Evolutionary conservation across 1,140 invertebrate species (phyloP).

Genomic region (Pseudomyrmex sp.): DNA sequence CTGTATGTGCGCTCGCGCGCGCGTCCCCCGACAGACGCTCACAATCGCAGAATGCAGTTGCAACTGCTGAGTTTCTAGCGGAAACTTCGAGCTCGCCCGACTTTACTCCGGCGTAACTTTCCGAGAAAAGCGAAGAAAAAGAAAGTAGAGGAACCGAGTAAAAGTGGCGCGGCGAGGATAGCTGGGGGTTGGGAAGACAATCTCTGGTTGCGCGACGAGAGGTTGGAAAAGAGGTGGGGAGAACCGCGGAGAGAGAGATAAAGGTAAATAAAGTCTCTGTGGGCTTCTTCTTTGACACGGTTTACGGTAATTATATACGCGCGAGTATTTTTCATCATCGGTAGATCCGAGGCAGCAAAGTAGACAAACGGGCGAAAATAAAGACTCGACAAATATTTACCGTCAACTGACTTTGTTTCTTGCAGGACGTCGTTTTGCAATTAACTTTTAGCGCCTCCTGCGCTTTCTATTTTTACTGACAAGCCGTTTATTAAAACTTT

Average conservation of each 20-base stretch:
- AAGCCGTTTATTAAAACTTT: background rate
- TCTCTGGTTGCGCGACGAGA: conserved; percentile 27
- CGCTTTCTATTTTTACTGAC: background rate
- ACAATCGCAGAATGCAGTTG: conserved; percentile 58
- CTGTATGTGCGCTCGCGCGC: conserved; percentile 35
- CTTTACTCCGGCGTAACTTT: conserved; percentile 51
- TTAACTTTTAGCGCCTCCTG: background rate
- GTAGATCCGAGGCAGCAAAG: background rate
- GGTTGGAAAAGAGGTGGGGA: background rate
- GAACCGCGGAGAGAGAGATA: conserved; percentile 3
- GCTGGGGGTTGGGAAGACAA: conserved; percentile 5
- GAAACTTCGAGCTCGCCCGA: conserved; percentile 36
- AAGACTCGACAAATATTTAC: conserved; percentile 32
- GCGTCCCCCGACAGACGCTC: background rate
- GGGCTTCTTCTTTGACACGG: conserved; percentile 20
- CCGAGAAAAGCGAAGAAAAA: conserved; percentile 42
- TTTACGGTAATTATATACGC: conserved; percentile 58
- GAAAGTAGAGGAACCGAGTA: conserved; percentile 33
- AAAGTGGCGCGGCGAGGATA: conserved; percentile 22
- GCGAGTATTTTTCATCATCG: conserved; percentile 7
- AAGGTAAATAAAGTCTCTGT: conserved; percentile 48
- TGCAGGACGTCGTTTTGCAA: background rate
- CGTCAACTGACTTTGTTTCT: conserved; percentile 4
- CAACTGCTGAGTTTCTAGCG: conserved; percentile 42
- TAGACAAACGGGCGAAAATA: background rate